Evolutionary conservation across 2,888 invertebrate species (phyloP), one percentile per base, ranked within the genome.

Genomic region (Eremobia ochroleuca): DNA sequence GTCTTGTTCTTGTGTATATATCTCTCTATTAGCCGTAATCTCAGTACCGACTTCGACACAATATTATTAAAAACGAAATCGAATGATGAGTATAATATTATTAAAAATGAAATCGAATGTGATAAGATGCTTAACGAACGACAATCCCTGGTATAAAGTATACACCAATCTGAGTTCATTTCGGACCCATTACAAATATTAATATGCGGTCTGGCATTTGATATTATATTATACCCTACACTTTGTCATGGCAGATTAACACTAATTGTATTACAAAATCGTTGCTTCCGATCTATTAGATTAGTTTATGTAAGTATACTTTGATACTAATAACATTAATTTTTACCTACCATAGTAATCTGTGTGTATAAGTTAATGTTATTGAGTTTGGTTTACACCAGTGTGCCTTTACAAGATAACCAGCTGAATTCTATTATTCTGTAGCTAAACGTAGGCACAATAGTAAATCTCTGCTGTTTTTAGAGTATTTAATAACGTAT

Each of bases 211-310:
- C 4, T 0, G 52, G 13, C 11, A 55, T 55, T 31, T 34, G 31
- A 49, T 21, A n/a, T 40, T 1, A 21, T 21, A 21, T 6, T 1
- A 21, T 21, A 21, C 4, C 11, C 4, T 40, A n/a, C 49, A 76
- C n/a, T 40, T 49, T 15, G 21, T 52, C 62, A 28, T 13, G 28
- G 28, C 25, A 5, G 40, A 52, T 55, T 77, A 77, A 64, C n/a
- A 65, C 18, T 43, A 34, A 65, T 43, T 49, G 25, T 40, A 77
- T 52, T 64, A 52, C 43, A 52, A 64, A 64, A 52, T 52, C 4
- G 40, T 52, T 28, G 77, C 34, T 25, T 49, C 46, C 18, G 15
- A 31, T 49, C n/a, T 61, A 61, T 49, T 62, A 43, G 28, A 28
- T 46, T 18, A 28, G 43, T 74, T 59, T 46, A 71, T 31, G 21